A percentile compares a stretch with the other conserved stretches of the same genome.
These are phyloP conservation scores for Holocentrus rufus DNA, from an alignment of 2,797 vertebrate genomes.

Conservation along the genomic window DNA sequence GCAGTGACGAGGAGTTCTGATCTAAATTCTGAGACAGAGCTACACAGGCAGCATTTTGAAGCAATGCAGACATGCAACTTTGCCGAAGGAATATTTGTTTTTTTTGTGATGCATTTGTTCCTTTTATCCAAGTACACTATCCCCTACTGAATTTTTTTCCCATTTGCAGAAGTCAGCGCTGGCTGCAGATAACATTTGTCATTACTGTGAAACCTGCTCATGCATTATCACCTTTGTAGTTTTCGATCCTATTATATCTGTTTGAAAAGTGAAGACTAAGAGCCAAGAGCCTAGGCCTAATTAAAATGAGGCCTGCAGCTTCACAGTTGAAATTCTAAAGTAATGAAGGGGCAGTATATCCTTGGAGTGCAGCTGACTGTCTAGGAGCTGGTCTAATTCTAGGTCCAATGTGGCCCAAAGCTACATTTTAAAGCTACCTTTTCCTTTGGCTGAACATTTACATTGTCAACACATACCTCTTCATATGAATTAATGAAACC, in stretches of 20 bases:
- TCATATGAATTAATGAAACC: background rate
- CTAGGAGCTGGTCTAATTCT: no score
- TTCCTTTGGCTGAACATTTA: constrained; percentile 44
- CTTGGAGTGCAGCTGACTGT: background rate
- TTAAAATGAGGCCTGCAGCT: background rate
- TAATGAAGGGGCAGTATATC: no score
- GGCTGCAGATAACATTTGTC: no score
- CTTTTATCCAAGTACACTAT: no score
- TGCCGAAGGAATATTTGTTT: no score
- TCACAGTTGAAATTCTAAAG: background rate
- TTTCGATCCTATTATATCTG: background rate
- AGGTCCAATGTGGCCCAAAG: background rate
- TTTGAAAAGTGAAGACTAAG: no score
- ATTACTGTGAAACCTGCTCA: no score
- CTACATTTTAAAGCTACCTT: constrained; percentile 5
- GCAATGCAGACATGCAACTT: background rate
- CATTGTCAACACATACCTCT: background rate
- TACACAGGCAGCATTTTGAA: background rate
- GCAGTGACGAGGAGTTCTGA: background rate
- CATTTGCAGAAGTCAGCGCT: no score
- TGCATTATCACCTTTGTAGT: background rate
- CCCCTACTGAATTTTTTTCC: no score
- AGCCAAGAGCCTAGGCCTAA: no score
- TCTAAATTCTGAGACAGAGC: background rate
- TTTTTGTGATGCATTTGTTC: no score